Percentiles rank a stretch among this genome's conserved stretches.
Conservation (phyloP, 1,140 invertebrate species). For the Lycorma delicatula region DNA sequence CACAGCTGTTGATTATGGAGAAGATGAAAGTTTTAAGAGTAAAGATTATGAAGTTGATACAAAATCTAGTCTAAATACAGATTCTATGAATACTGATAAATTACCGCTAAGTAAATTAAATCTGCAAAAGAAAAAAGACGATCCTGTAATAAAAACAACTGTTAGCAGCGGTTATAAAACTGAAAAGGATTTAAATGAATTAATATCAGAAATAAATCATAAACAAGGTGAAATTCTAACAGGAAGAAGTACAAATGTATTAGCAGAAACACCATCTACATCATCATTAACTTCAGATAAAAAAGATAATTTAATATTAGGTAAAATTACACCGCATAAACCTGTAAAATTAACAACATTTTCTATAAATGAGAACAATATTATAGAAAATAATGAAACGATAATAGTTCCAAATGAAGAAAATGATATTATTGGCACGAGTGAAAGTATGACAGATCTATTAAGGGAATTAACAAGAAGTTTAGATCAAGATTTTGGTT, state of each 20-base stretch:
- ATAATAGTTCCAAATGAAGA: not conserved
- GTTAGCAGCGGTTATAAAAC: too few relatives aligned
- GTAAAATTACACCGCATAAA: constrained; percentile 14
- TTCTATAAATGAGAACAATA: constrained; percentile 10
- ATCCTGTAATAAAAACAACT: too few relatives aligned
- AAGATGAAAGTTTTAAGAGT: too few relatives aligned
- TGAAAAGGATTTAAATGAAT: constrained; percentile 22
- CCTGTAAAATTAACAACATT: constrained; percentile 15
- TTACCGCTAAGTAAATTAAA: too few relatives aligned
- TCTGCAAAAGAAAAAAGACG: too few relatives aligned
- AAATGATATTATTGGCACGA: not conserved
- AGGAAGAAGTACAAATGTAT: not conserved
- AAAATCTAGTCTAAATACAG: too few relatives aligned
- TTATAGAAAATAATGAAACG: constrained; percentile 1
- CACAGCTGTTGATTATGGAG: too few relatives aligned
- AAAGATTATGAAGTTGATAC: too few relatives aligned
- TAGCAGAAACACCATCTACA: not conserved
- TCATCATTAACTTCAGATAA: not conserved
- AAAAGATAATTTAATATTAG: constrained; percentile 2
- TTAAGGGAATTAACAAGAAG: constrained; percentile 23
- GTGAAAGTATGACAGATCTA: constrained; percentile 23
- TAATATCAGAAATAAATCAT: constrained; percentile 1
- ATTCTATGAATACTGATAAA: too few relatives aligned
- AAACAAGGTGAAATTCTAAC: not conserved
- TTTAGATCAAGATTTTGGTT: constrained; percentile 25